phyloP scores from a whole-genome alignment of 2,888 invertebrate species.

The Phlogophora meticulosa region DNA sequence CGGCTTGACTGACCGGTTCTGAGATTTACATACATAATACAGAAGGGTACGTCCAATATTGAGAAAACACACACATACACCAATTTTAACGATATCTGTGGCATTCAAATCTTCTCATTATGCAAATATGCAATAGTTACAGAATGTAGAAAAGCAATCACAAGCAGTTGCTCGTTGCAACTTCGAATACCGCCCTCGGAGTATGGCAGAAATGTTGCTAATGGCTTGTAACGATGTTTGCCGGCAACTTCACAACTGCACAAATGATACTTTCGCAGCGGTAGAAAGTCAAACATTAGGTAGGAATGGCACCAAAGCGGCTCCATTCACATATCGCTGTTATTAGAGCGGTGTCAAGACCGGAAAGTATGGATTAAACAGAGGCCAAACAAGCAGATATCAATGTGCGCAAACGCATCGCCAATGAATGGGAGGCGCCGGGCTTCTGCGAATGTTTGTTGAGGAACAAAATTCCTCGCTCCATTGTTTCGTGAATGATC shows the following conservation, averaged over 20 bases:
- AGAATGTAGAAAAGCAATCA: constrained; percentile 73
- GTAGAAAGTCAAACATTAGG: constrained; percentile 88
- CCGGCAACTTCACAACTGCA: constrained; percentile 76
- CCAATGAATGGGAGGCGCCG: constrained; percentile 80
- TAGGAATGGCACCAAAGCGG: constrained; percentile 79
- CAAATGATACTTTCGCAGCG: constrained; percentile 87
- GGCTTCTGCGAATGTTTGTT: constrained; percentile 82
- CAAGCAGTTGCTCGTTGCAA: constrained; percentile 62
- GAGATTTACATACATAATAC: constrained; percentile 62
- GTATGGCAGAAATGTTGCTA: constrained; percentile 81
- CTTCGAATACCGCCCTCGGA: constrained; percentile 72
- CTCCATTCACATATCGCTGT: constrained; percentile 82
- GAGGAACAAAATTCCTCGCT: constrained; percentile 81
- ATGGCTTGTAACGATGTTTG: constrained; percentile 80
- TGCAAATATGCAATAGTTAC: constrained; percentile 73
- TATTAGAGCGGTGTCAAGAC: constrained; percentile 82
- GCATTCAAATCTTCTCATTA: constrained; percentile 71
- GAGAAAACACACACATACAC: constrained; percentile 54
- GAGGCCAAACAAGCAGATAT: constrained; percentile 78
- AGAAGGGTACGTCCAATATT: constrained; percentile 54
- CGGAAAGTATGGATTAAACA: constrained; percentile 86
- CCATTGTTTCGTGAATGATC: constrained; percentile 81
- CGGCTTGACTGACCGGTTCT: constrained; percentile 66
- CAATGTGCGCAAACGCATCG: constrained; percentile 73
- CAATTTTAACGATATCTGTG: constrained; percentile 61